Conservation (phyloP, 2,797 vertebrate species). For the Pseudotriccus pelzelni region DNA sequence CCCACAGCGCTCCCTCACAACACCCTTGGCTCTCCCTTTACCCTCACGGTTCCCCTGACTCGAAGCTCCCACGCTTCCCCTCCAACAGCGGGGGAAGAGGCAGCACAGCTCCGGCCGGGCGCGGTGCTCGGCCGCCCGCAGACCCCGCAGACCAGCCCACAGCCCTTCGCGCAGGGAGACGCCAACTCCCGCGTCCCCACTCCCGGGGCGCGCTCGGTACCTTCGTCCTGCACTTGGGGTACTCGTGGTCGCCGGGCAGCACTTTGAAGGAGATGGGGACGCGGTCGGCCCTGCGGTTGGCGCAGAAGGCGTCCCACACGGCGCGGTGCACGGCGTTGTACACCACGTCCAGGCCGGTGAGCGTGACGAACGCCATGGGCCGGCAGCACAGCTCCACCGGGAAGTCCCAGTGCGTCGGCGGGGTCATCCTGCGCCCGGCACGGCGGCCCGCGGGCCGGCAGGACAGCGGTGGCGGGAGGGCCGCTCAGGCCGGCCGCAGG, state of each 20-base stretch:
- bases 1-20: background rate
- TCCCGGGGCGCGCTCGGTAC: slow-evolving; percentile 67
- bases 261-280: slow-evolving; percentile 98
- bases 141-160: fast-evolving
- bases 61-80: background rate
- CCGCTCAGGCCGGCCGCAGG: background rate
- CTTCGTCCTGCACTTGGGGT: slow-evolving; percentile 96
- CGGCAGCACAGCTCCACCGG: slow-evolving; percentile 96
- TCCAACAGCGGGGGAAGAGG: fast-evolving
- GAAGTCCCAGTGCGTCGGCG: slow-evolving; percentile 89
- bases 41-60: background rate
- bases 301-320: slow-evolving; percentile 97
- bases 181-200: fast-evolving
- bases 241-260: slow-evolving; percentile 94
- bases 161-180: background rate
- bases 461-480: background rate
- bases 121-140: background rate
- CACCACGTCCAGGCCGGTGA: slow-evolving; percentile 93
- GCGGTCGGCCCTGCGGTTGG: slow-evolving; percentile 93
- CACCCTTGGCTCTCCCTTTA: background rate
- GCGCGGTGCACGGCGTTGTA: slow-evolving; percentile 95
- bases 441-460: background rate
- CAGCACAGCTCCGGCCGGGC: fast-evolving
- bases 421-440: slow-evolving; percentile 74
- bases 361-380: slow-evolving; percentile 96